Conservation (phyloP, 1,140 invertebrate species). For the Prorops nasuta region DNA sequence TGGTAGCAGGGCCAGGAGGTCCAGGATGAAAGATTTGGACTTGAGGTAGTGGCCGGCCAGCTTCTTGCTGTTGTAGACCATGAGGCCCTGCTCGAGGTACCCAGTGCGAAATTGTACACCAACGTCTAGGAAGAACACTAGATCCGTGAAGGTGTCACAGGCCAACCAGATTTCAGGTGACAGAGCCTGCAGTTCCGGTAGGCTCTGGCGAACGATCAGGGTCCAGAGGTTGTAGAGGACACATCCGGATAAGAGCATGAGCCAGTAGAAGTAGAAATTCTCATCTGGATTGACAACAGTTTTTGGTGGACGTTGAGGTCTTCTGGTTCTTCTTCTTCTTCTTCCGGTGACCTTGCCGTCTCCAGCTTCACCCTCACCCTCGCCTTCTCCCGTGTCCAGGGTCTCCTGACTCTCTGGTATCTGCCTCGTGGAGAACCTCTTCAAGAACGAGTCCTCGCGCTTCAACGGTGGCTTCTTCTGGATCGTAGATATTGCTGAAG, state of each 20-base stretch:
- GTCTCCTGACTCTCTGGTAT: conserved; percentile 84
- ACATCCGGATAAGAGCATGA: conserved; percentile 82
- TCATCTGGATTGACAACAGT: conserved; percentile 94
- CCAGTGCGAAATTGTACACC: conserved; percentile 89
- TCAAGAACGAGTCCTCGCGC: conserved; percentile 91
- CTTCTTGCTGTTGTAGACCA: conserved; percentile 89
- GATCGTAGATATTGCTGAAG: conserved; percentile 73
- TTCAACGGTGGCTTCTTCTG: conserved; percentile 79
- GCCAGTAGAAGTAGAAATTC: conserved; percentile 94
- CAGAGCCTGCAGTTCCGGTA: conserved; percentile 80
- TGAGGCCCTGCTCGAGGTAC: conserved; percentile 92
- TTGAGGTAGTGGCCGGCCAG: conserved; percentile 84
- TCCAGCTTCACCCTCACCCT: conserved; percentile 64
- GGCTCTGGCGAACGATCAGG: conserved; percentile 89
- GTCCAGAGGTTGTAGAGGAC: conserved; percentile 96
- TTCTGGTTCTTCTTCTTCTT: conserved; percentile 63
- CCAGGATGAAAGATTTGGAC: conserved; percentile 83
- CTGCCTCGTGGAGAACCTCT: conserved; percentile 89
- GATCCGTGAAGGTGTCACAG: conserved; percentile 81
- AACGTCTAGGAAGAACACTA: conserved; percentile 85
- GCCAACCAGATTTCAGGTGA: conserved; percentile 73
- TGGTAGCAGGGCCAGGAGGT: conserved; percentile 79
- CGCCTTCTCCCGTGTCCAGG: conserved; percentile 60
- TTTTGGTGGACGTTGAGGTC: conserved; percentile 65
- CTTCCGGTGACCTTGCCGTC: conserved; percentile 59